Base-by-base conservation (phyloP, 2,888 invertebrate species). In the Gasteruption jaculator region DNA sequence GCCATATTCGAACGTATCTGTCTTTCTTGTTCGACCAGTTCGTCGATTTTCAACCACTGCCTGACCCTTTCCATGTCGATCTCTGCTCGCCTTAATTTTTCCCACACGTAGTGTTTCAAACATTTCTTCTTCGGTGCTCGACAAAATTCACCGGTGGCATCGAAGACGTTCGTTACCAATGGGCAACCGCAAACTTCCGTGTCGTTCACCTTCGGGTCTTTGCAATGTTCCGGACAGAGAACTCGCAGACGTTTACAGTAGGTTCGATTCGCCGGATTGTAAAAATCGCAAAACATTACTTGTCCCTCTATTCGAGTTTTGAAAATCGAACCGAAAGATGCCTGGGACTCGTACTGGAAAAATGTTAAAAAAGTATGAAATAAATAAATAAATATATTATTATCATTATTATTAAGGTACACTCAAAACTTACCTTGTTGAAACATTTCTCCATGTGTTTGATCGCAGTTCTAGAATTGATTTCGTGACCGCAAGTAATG, bases 381-480 rank as follows among this genome's bases (percentile, higher is more conserved):
- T 14, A n/a, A 30, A 22, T 34, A 26, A 32, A 31, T 14, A 29
- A 11, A 30, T 27, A 6, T 29, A 27, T 19, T 27, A 25, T 22
- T 11, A 21, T 4, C 21, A 33, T 18, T 20, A 24, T 11, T 7
- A 25, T 35, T 4, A 11, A 25, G 21, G 39, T 19, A 25, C 7
- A 41, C 19, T 24, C 8, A 11, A n/a, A 40, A 21, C 11, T 53
- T 63, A 81, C 80, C 74, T 96, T 96, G 53, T 91, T 87, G 71
- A 94, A 97, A 70, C 96, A 97, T 68, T 93, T 93, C 73, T 95
- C 96, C 92, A 97, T 93, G 64, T 97, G 97, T 59, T 91, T 90
- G 14, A 95, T 82, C 0, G 94, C 95, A 0, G 90, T 88, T 39
- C 86, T 82, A 1, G 91, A 88, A 67, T 91, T 88, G 45, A 96